Evolutionary conservation across 2,888 invertebrate genomes (phyloP).

Genomic region (Campoletis raptor): DNA sequence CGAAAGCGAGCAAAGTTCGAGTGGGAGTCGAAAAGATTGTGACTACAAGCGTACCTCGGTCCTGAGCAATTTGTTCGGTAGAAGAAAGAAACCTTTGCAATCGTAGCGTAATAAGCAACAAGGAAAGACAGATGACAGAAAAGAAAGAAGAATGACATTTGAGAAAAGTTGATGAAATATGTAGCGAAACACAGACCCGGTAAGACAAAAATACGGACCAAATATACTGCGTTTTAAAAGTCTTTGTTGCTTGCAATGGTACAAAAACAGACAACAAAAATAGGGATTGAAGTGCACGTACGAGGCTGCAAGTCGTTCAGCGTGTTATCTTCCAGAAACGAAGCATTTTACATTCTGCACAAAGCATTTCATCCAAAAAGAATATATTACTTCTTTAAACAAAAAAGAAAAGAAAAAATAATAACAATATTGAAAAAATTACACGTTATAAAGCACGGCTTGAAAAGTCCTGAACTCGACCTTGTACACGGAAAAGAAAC

Average conservation of each 20-base stretch:
- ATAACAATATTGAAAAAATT: constrained; percentile 61
- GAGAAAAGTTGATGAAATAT: no score
- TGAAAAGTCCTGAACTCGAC: constrained; percentile 83
- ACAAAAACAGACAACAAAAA: constrained; percentile 4
- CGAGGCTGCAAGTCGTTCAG: constrained; percentile 59
- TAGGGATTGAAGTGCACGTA: constrained; percentile 39
- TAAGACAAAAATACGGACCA: background rate
- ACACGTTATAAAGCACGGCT: constrained; percentile 73
- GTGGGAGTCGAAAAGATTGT: no score
- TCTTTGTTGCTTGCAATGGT: no score
- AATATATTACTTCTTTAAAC: no score
- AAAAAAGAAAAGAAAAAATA: constrained; percentile 47
- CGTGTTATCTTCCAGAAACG: no score
- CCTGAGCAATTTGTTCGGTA: constrained; percentile 82
- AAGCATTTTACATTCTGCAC: no score
- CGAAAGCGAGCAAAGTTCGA: no score
- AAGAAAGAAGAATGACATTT: background rate
- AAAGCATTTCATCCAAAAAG: no score
- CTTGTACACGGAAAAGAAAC: constrained; percentile 65
- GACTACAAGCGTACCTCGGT: no score
- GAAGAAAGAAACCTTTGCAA: constrained; percentile 83
- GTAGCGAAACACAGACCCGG: background rate
- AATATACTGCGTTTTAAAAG: background rate
- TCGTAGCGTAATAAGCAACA: constrained; percentile 74
- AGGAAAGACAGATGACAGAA: background rate